Evolutionary conservation across 2,797 vertebrate genomes (phyloP).

Genomic region (Cyclopterus lumpus): DNA sequence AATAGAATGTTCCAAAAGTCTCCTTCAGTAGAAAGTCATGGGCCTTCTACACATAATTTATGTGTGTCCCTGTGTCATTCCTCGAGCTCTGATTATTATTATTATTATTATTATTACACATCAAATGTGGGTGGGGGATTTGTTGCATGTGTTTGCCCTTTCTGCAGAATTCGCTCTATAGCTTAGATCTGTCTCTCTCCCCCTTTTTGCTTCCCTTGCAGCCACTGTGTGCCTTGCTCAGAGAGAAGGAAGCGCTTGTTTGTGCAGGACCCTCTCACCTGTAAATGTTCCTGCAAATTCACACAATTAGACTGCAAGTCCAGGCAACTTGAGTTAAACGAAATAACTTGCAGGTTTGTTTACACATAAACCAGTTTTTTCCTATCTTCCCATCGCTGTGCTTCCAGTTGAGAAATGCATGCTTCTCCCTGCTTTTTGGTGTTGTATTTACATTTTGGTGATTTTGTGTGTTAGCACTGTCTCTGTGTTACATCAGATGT

Average conservation of each 20-base stretch:
- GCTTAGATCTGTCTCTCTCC: slow-evolving; percentile 80
- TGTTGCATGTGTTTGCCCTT: slow-evolving; percentile 65
- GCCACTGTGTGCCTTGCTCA: slow-evolving; percentile 98
- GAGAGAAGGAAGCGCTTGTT: slow-evolving; percentile 98
- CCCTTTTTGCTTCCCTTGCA: slow-evolving; percentile 96
- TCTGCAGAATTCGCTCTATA: slow-evolving; percentile 68
- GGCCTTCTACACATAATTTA: neutral
- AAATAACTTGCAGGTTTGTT: slow-evolving; percentile 99
- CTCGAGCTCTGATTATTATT: neutral
- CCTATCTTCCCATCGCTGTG: neutral
- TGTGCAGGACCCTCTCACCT: slow-evolving; percentile 98
- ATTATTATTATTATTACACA: neutral
- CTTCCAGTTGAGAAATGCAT: slow-evolving; percentile 69
- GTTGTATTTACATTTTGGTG: slow-evolving; percentile 40
- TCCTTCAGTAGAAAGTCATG: neutral
- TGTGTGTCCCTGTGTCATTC: neutral
- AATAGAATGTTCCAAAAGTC: neutral
- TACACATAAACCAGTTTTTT: slow-evolving; percentile 63
- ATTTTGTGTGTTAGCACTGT: slow-evolving; percentile 30
- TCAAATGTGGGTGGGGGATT: neutral
- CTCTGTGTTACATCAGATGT: slow-evolving; percentile 21
- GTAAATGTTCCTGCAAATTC: slow-evolving; percentile 99
- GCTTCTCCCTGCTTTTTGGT: slow-evolving; percentile 76
- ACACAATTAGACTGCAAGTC: slow-evolving; percentile 98
- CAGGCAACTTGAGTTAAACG: slow-evolving; percentile 98